These are phyloP conservation scores for Lemur catta DNA, from an alignment of 2,797 vertebrate species.

Conservation along the genomic window DNA sequence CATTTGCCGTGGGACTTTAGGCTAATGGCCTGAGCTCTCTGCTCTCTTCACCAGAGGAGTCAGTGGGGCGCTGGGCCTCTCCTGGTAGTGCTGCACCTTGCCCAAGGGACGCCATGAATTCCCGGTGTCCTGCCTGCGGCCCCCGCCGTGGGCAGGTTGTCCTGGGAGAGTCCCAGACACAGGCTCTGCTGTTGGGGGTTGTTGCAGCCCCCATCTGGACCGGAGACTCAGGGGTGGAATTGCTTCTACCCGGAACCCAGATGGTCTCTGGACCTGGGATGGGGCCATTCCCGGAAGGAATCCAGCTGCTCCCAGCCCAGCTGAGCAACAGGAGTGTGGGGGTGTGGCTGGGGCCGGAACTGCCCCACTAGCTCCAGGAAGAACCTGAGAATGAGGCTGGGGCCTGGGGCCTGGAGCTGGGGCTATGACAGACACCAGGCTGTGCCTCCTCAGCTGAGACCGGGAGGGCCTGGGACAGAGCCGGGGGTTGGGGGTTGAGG, in stretches of 20 bases:
- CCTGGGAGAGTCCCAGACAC: background rate
- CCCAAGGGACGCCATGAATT: background rate
- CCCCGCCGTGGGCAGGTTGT: background rate
- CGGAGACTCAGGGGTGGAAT: background rate
- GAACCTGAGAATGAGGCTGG: background rate
- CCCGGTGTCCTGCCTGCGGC: background rate
- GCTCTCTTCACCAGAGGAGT: background rate
- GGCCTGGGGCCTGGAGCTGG: background rate
- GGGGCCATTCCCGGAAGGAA: background rate
- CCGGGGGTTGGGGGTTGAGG: too few relatives aligned
- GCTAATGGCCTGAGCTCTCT: background rate
- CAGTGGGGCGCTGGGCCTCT: background rate
- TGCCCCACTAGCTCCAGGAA: background rate
- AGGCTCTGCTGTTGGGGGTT: background rate
- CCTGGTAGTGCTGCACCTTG: background rate
- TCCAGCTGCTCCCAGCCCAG: background rate
- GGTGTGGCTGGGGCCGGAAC: background rate
- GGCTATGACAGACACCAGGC: background rate
- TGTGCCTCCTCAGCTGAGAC: background rate
- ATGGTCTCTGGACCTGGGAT: background rate
- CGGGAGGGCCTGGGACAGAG: background rate
- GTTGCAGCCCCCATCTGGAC: background rate
- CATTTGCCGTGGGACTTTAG: background rate
- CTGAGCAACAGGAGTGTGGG: background rate
- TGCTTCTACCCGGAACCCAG: background rate